Evolutionary conservation across 1,140 invertebrate species (phyloP).

Genomic region (Bombus pascuorum): DNA sequence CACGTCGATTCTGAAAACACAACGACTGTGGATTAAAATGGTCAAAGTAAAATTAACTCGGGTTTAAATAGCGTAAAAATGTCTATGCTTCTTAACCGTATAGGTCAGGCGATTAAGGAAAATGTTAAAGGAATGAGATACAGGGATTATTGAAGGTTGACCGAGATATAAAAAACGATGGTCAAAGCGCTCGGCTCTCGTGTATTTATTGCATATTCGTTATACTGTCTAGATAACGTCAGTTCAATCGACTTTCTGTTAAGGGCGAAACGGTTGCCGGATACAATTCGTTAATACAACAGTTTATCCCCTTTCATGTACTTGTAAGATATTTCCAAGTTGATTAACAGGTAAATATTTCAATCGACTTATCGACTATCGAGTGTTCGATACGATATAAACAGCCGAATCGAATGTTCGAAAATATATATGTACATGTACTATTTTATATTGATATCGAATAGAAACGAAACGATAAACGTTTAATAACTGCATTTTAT

Average conservation of each 20-base stretch:
- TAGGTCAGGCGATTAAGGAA: constrained; percentile 37
- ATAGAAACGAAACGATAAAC: background rate
- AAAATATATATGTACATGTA: background rate
- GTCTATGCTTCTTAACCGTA: constrained; percentile 31
- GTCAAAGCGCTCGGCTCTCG: background rate
- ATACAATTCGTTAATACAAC: constrained; percentile 38
- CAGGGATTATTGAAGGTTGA: constrained; percentile 17
- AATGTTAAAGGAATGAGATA: constrained; percentile 33
- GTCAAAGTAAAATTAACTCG: constrained; percentile 16
- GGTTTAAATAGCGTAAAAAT: constrained; percentile 29
- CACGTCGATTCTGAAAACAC: background rate
- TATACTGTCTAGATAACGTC: constrained; percentile 28
- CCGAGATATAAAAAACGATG: constrained; percentile 25
- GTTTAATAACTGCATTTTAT: background rate
- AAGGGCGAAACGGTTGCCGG: background rate
- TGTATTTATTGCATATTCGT: constrained; percentile 20
- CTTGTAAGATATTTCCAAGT: background rate
- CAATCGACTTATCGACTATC: background rate
- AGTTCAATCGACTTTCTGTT: constrained; percentile 28
- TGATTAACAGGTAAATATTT: background rate
- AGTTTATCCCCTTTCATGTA: constrained; percentile 43
- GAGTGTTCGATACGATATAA: background rate
- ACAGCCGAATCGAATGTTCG: background rate
- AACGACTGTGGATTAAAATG: background rate
- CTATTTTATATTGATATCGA: background rate